Percentiles rank a stretch among this genome's conserved stretches.
Conservation (phyloP, 2,113 vertebrate species). For the Brachypteracias leptosomus region DNA sequence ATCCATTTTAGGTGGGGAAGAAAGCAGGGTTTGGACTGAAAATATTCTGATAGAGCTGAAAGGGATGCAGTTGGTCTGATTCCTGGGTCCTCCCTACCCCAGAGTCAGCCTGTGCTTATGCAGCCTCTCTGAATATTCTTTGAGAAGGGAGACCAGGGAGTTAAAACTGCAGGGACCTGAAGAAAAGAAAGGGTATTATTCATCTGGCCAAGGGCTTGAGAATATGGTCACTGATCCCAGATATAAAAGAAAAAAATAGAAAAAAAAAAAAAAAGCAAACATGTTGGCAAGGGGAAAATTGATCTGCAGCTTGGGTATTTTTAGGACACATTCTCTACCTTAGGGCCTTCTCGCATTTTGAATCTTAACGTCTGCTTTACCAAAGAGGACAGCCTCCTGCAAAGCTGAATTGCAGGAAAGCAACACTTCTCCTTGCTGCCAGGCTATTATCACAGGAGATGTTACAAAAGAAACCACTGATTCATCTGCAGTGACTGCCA, state of each 20-base stretch:
- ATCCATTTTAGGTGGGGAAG: background rate
- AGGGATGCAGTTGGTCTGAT: background rate
- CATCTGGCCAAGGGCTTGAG: background rate
- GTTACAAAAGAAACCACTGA: slow-evolving; percentile 59
- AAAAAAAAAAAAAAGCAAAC: background rate
- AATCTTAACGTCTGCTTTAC: background rate
- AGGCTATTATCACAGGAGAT: slow-evolving; percentile 44
- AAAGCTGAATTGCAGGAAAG: slow-evolving; percentile 11
- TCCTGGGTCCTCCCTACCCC: background rate
- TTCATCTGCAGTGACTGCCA: slow-evolving; percentile 56
- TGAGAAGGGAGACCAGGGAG: background rate
- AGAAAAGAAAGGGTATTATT: background rate
- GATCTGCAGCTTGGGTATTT: background rate
- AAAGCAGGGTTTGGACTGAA: background rate
- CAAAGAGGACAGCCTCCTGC: background rate
- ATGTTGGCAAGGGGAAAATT: background rate
- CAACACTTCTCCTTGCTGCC: background rate
- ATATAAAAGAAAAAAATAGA: background rate
- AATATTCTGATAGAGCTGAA: background rate
- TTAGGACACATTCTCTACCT: background rate
- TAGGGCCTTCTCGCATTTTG: background rate
- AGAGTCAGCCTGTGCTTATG: background rate
- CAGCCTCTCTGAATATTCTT: background rate
- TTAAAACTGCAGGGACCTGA: background rate
- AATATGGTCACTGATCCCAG: background rate